These are phyloP conservation scores for roundworm (Caenorhabditis elegans) DNA, from an alignment of 1,140 invertebrate species.

Conservation along the genomic window WBcel235 BX284603.4:224001-224500, in stretches of 20 bases:
- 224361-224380: neutral
- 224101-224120: neutral
- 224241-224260: neutral
- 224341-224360: neutral
- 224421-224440: too few relatives aligned
- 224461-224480: too few relatives aligned
- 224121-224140: slow-evolving; percentile 55
- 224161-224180: slow-evolving; percentile 60
- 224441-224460: too few relatives aligned
- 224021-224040: slow-evolving; percentile 91
- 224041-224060: slow-evolving; percentile 89
- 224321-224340: slow-evolving; percentile 18
- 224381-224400: neutral
- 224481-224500: too few relatives aligned
- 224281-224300: slow-evolving; percentile 39
- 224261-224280: slow-evolving; percentile 35
- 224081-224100: too few relatives aligned
- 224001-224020: slow-evolving; percentile 98
- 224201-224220: slow-evolving; percentile 43
- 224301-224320: slow-evolving; percentile 31
- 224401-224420: neutral
- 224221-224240: slow-evolving; percentile 19
- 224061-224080: slow-evolving; percentile 76
- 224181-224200: slow-evolving; percentile 57
- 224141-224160: slow-evolving; percentile 64